Evolutionary conservation across 2,888 invertebrate species (phyloP).

Genomic region (Allolobophora icterica): DNA sequence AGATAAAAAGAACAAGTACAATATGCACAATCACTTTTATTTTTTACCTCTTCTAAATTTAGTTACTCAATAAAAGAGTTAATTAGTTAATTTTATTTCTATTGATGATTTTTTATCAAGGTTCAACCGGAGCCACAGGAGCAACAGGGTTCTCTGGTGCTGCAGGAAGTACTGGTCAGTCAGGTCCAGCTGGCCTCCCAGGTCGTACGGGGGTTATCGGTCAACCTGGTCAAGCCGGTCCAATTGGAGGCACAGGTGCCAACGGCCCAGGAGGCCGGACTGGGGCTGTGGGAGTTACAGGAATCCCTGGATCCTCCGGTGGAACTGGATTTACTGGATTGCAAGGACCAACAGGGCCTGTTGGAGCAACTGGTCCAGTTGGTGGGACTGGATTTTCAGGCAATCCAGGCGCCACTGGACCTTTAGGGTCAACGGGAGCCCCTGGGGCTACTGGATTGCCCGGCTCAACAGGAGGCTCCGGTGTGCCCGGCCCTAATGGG

Average conservation of each 20-base stretch:
- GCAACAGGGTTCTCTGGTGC: slow-evolving; percentile 33
- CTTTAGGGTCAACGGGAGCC: neutral
- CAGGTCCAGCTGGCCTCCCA: neutral
- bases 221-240: slow-evolving; percentile 36
- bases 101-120: neutral
- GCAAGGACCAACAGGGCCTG: slow-evolving; percentile 31
- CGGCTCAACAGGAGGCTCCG: slow-evolving; percentile 27
- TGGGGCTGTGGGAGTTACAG: slow-evolving; percentile 32
- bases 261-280: slow-evolving; percentile 39
- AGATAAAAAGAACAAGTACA: neutral
- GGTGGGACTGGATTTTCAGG: slow-evolving; percentile 6
- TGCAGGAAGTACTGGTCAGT: slow-evolving; percentile 24
- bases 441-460: neutral
- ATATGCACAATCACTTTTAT: neutral
- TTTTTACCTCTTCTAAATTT: neutral
- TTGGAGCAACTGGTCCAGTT: slow-evolving; percentile 33
- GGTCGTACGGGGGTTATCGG: slow-evolving; percentile 35
- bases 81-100: neutral
- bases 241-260: slow-evolving; percentile 35
- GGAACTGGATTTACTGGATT: slow-evolving; percentile 29
- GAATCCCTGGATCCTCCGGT: slow-evolving; percentile 30
- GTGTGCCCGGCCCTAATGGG: neutral
- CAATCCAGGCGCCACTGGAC: slow-evolving; percentile 18
- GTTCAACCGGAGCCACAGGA: slow-evolving; percentile 31
- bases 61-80: neutral